Evolutionary conservation across 2,888 invertebrate genomes (phyloP), one percentile per base, ranked within the genome.

Genomic region (Fissipunctia ypsillon): DNA sequence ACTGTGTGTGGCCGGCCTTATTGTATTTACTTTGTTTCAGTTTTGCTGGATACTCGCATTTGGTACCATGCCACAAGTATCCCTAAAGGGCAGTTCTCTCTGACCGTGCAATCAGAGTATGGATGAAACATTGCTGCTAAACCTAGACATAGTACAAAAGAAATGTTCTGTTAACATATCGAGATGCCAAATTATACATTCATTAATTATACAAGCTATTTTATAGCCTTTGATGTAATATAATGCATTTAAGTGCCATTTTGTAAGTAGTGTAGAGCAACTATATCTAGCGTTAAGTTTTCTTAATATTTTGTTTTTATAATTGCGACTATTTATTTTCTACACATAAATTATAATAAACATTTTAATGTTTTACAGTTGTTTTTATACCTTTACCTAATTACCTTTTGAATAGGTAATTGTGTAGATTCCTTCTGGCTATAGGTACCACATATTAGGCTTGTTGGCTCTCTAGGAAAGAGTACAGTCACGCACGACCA

Each of bases 1-100:
- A n/a, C n/a, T n/a, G n/a, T n/a, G n/a, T n/a, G n/a, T n/a, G n/a
- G n/a, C n/a, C n/a, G n/a, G n/a, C n/a, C n/a, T n/a, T n/a, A n/a
- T n/a, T n/a, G n/a, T 45, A 0, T 52, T 66, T 35, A 16, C 6
- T 70, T 77, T 77, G 76, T 95, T 97, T 80, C 94, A 98, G 98
- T 99, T 76, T 96, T 99, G 75, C 96, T 99, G 69, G 99, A 99
- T 90, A 99, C 99, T 0, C 97, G 99, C 86, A 97, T 98, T 78
- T 99, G 99, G 99, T 99, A 99, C 92, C 99, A 99, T 92, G 97
- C 98, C 68, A 99, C 99, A 52, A 97, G 97, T 84, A 98, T 99
- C 73, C 97, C 98, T 61, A 97, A 98, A 83, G 98, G 98, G 10
- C 97, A 98, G 89, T 97, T 99, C 88, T 98, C 99, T 84, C 96